A percentile compares a stretch with the other conserved stretches of the same genome.
Conservation (phyloP, 2,797 vertebrate genomes). For the Gouania willdenowi region DNA sequence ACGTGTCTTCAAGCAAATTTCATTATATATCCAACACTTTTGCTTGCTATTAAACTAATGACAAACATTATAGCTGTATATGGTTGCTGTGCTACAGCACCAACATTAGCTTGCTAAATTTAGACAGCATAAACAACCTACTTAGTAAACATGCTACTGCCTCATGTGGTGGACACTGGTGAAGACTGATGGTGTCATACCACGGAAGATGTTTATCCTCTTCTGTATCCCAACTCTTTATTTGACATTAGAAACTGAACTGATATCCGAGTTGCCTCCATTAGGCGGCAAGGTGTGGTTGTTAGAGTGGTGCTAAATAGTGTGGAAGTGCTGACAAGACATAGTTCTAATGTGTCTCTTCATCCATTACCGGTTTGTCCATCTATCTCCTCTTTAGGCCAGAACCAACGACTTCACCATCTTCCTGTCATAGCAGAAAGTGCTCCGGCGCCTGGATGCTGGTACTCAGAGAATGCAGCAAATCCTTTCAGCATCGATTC, state of each 20-base stretch:
- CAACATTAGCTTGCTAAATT: no score
- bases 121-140: no score
- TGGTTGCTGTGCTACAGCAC: no score
- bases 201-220: constrained; percentile 3
- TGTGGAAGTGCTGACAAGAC: constrained; percentile 65
- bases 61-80: no score
- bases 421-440: constrained; percentile 42
- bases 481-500: constrained; percentile 74
- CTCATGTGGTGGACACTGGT: no score
- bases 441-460: constrained; percentile 44
- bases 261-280: constrained; percentile 56
- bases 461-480: constrained; percentile 49
- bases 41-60: no score
- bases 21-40: no score
- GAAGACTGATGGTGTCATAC: neutral
- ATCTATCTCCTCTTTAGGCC: constrained; percentile 48
- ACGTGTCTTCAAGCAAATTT: no score
- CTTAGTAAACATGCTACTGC: no score
- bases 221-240: constrained; percentile 34
- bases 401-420: constrained; percentile 32
- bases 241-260: constrained; percentile 42
- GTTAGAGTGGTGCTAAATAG: constrained; percentile 69
- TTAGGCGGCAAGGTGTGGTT: constrained; percentile 65
- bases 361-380: constrained; percentile 64
- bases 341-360: constrained; percentile 63